A percentile compares a stretch with the other conserved stretches of the same genome.
Conservation (phyloP, 2,797 vertebrate genomes). For the Lithobates pipiens region DNA sequence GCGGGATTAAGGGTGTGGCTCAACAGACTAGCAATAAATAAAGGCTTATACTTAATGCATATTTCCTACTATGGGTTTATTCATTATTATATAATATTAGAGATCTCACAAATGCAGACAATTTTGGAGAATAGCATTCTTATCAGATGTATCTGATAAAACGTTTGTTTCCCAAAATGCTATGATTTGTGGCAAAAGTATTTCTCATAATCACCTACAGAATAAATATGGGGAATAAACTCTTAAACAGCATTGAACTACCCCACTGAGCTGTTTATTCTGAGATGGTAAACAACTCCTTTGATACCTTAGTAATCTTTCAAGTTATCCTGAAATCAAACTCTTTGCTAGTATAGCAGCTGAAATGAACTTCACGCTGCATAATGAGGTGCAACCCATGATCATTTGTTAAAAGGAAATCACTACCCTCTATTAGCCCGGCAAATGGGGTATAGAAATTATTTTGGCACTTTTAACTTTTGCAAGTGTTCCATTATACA, state of each 20-base stretch:
- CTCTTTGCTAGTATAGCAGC: neutral
- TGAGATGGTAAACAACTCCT: neutral
- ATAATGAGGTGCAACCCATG: slow-evolving; percentile 40
- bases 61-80: neutral
- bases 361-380: neutral
- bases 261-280: neutral
- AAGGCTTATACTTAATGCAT: neutral
- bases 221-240: neutral
- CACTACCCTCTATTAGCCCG: slow-evolving; percentile 51
- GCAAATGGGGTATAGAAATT: slow-evolving; percentile 48
- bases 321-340: neutral
- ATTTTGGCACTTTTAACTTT: slow-evolving; percentile 51
- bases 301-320: neutral
- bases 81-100: neutral
- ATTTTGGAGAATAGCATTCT: neutral
- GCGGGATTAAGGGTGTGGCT: neutral
- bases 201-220: neutral
- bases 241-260: neutral
- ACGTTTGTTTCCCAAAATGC: too few species aligned
- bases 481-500: slow-evolving; percentile 47
- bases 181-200: neutral
- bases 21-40: neutral
- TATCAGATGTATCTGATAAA: neutral
- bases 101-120: neutral
- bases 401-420: slow-evolving; percentile 44